Percentiles rank a stretch among this genome's conserved stretches.
phyloP scores from a whole-genome alignment of 2,797 vertebrate species.

The Gadopsis bispinosus region DNA sequence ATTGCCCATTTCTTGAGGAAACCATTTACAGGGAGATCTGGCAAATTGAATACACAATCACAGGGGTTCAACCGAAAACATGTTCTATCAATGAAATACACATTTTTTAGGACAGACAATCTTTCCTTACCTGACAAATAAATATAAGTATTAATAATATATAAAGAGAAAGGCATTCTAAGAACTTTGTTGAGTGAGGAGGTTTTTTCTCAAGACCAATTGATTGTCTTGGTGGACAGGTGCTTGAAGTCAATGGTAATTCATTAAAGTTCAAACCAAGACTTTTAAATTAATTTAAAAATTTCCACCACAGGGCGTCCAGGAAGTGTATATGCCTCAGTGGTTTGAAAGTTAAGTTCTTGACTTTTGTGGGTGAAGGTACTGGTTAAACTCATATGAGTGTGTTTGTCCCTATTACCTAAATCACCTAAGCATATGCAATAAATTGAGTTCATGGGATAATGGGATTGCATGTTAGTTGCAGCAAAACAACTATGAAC shows the following conservation, averaged over 20 bases:
- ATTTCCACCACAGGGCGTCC: not conserved
- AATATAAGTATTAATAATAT: not conserved
- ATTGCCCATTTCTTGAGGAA: not conserved
- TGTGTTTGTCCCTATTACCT: not conserved
- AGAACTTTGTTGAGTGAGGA: not conserved
- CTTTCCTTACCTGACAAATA: not conserved
- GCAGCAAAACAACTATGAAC: not conserved
- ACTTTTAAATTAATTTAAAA: not conserved
- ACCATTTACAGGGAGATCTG: not conserved
- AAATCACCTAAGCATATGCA: not conserved
- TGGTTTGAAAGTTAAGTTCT: not conserved
- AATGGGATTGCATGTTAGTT: not conserved
- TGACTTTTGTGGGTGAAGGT: not conserved
- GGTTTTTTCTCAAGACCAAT: not conserved
- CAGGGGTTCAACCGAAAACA: not conserved
- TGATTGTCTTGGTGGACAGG: not conserved
- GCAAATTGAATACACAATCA: not conserved
- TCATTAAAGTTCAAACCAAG: slow-evolving; percentile 10
- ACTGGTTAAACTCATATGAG: not conserved
- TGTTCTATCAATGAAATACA: not conserved
- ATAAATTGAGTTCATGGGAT: not conserved
- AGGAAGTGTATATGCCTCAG: not conserved
- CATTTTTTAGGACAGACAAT: not conserved
- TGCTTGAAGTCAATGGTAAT: not conserved
- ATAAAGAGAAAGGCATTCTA: not conserved